These are phyloP conservation scores for Psettodes erumei DNA, from an alignment of 2,113 vertebrate genomes.

Conservation along the genomic window DNA sequence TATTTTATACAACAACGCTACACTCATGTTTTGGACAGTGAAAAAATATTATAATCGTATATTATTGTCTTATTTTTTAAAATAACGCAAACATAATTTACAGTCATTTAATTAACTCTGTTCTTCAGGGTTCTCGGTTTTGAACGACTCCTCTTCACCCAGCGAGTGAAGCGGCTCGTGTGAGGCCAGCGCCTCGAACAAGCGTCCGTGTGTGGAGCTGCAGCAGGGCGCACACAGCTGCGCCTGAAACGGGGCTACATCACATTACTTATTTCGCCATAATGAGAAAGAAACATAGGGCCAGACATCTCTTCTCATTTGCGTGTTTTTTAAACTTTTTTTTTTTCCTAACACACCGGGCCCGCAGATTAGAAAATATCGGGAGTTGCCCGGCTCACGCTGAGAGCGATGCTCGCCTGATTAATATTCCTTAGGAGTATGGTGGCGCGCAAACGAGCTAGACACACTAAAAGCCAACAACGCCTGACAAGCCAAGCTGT, in stretches of 20 bases:
- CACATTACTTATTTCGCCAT: not conserved
- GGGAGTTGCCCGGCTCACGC: slow-evolving; percentile 44
- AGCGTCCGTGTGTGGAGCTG: not conserved
- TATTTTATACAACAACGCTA: too few relatives aligned
- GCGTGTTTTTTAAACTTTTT: not conserved
- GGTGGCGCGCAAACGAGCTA: slow-evolving; percentile 67
- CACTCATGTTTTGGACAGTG: not conserved
- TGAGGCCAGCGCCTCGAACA: not conserved
- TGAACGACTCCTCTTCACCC: not conserved
- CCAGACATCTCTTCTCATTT: not conserved
- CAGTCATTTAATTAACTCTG: not conserved
- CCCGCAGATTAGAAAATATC: slow-evolving; percentile 28
- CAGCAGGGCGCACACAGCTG: not conserved
- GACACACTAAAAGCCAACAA: slow-evolving; percentile 79
- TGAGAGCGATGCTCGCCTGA: slow-evolving; percentile 51
- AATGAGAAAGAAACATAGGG: not conserved
- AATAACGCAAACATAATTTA: not conserved
- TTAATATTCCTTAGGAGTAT: slow-evolving; percentile 77
- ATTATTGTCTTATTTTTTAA: not conserved
- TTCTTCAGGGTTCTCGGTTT: not conserved
- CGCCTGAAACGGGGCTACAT: not conserved
- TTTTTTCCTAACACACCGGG: slow-evolving; percentile 6
- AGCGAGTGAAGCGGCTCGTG: not conserved
- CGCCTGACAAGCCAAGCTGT: slow-evolving; percentile 80
- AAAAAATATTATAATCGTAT: not conserved